Base-by-base conservation (phyloP, 2,113 vertebrate species). In the Phrynosoma blainvillii region DNA sequence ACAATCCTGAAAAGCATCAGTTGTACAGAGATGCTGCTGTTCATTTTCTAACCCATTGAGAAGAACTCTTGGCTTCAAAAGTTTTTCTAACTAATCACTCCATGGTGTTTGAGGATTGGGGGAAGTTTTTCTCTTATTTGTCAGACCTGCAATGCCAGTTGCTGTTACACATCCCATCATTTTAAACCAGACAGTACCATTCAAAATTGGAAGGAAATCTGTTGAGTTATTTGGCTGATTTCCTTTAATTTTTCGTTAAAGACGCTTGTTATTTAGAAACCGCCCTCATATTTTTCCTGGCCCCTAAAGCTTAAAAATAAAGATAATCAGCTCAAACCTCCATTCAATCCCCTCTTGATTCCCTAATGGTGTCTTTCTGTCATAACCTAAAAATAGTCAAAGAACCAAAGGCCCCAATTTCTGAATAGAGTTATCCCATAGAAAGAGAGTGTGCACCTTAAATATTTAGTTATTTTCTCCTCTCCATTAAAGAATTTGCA, bases 1-100 rank as follows among this genome's bases (percentile, higher is more conserved):
- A 87, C 95, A 92, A 92, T 89, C 89, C 85, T 73, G 79, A 32
- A 81, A 4, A 91, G 93, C 87, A 92, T 86, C 90, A 91, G 94
- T 94, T 93, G 91, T 89, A 93, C 88, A 84, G 36, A 86, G 86
- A n/a, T 30, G 23, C 52, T 88, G 62, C 73, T 83, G 82, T 90
- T 79, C 52, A 84, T 77, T 90, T 90, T 94, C 87, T 92, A 89
- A n/a, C 91, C 40, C 59, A 77, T 84, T 90, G 91, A 91, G 94
- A 95, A 95, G 91, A 88, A 78, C 36, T 56, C 82, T 66, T 89
- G 74, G 16, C 40, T 91, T 91, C 42, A 40, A 85, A 79, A 74
- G 4, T 77, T 87, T 91, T 86, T 83, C 71, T 47, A 84, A 92
- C 88, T 93, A 91, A 89, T 71, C 82, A 14, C 54, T 89, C 4